A percentile compares a stretch with the other conserved stretches of the same genome.
phyloP scores from a whole-genome alignment of 1,140 invertebrate genomes.

The Leptonema lineaticorne region DNA sequence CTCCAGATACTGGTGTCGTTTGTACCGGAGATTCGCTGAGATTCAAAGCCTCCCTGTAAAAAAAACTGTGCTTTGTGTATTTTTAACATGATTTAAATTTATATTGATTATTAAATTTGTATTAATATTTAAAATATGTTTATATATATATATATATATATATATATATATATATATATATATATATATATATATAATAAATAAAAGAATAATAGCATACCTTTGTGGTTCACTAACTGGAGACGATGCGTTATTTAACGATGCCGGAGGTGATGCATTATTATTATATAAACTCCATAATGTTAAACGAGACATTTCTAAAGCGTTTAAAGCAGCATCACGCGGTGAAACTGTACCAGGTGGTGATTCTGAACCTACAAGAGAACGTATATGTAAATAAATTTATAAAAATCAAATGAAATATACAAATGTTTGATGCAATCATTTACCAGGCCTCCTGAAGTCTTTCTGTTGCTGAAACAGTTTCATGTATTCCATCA shows the following conservation, averaged over 20 bases:
- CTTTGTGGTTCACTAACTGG: conserved; percentile 58
- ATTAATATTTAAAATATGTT: too few relatives aligned
- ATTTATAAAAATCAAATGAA: background rate
- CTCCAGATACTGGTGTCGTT: conserved; percentile 42
- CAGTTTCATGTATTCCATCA: conserved; percentile 75
- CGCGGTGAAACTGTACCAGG: conserved; percentile 53
- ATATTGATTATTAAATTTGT: too few relatives aligned
- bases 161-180: background rate
- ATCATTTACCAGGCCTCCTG: conserved; percentile 51
- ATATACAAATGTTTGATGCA: background rate
- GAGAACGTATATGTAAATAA: conserved; percentile 13
- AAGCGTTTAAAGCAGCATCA: conserved; percentile 63
- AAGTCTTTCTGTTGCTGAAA: conserved; percentile 53
- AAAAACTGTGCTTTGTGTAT: too few relatives aligned
- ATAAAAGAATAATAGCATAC: conserved; percentile 43
- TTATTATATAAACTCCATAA: conserved; percentile 82
- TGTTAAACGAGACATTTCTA: conserved; percentile 74
- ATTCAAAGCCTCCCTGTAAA: conserved; percentile 61
- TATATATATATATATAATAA: background rate
- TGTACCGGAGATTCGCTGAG: conserved; percentile 61
- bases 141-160: too few relatives aligned
- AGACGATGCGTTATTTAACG: conserved; percentile 49
- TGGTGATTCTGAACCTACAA: conserved; percentile 51
- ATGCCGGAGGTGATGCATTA: conserved; percentile 53
- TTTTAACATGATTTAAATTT: too few relatives aligned